phyloP scores from a whole-genome alignment of 2,797 vertebrate genomes.

The Clarias pachynema region DNA sequence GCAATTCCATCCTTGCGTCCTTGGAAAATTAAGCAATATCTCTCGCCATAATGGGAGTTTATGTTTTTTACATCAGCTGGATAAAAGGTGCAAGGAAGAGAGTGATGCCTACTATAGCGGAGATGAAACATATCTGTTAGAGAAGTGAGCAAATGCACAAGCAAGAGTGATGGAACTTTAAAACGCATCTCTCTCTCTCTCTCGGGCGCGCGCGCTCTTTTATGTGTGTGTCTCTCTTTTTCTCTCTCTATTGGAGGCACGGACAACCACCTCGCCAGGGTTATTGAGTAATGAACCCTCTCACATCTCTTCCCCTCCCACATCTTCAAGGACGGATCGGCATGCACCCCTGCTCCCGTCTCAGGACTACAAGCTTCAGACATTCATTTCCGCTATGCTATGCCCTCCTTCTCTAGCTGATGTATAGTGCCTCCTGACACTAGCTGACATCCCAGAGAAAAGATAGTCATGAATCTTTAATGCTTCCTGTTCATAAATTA shows the following conservation, averaged over 20 bases:
- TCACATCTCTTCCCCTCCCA: conserved; percentile 29
- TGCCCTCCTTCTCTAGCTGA: conserved; percentile 56
- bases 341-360: not conserved
- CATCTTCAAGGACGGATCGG: conserved; percentile 52
- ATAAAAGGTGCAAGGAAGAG: conserved; percentile 37
- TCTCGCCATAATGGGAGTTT: conserved; percentile 46
- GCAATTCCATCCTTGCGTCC: conserved; percentile 15
- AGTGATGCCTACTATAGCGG: conserved; percentile 36
- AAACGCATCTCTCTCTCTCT: conserved; percentile 23
- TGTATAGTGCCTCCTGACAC: conserved; percentile 61
- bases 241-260: conserved; percentile 22
- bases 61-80: conserved; percentile 49
- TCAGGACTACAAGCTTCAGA: conserved; percentile 24
- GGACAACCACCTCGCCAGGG: conserved; percentile 25
- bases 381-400: conserved; percentile 30
- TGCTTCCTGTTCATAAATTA: conserved; percentile 72
- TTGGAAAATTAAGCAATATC: conserved; percentile 41
- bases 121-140: conserved; percentile 45
- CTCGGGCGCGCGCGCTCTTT: not conserved
- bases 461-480: conserved; percentile 71
- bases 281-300: conserved; percentile 57
- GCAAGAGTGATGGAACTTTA: conserved; percentile 43
- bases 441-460: conserved; percentile 61
- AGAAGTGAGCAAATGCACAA: conserved; percentile 39
- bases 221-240: not conserved